Evolutionary conservation across 2,113 vertebrate genomes (phyloP).

Genomic region (Stigmatopora argus): DNA sequence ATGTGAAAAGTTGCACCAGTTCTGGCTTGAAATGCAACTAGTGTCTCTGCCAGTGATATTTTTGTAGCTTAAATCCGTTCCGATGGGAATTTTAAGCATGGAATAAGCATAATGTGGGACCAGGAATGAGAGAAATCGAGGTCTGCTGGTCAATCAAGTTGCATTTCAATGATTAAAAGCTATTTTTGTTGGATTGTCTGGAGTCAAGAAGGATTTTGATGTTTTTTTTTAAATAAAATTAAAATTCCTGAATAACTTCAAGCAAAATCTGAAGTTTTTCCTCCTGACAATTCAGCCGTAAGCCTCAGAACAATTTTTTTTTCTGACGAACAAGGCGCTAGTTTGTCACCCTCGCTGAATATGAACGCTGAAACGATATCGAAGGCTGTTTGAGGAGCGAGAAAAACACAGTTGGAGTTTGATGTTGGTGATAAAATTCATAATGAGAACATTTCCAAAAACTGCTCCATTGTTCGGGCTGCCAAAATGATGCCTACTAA

Average conservation of each 20-base stretch:
- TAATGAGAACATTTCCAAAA: too few species aligned
- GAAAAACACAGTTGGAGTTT: background rate
- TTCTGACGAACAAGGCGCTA: background rate
- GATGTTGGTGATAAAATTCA: background rate
- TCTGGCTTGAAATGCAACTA: constrained; percentile 23
- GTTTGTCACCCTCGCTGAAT: background rate
- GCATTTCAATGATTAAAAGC: background rate
- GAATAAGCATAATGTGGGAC: constrained; percentile 32
- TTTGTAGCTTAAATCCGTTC: constrained; percentile 15
- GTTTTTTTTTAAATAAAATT: too few species aligned
- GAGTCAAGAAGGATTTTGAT: too few species aligned
- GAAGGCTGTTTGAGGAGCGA: background rate
- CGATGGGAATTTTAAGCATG: constrained; percentile 26
- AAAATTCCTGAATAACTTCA: too few species aligned
- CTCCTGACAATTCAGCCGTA: background rate
- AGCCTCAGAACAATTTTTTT: background rate
- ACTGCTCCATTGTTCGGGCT: too few species aligned
- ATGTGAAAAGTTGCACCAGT: constrained; percentile 15
- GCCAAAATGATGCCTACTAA: too few species aligned
- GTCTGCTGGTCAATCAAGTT: constrained; percentile 15
- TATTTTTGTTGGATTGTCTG: too few species aligned
- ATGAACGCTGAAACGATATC: background rate
- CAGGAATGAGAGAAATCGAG: constrained; percentile 14
- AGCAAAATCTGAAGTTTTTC: too few species aligned
- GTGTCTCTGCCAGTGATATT: constrained; percentile 22